Conservation (phyloP, 2,797 vertebrate species). For the Coilia nasus region DNA sequence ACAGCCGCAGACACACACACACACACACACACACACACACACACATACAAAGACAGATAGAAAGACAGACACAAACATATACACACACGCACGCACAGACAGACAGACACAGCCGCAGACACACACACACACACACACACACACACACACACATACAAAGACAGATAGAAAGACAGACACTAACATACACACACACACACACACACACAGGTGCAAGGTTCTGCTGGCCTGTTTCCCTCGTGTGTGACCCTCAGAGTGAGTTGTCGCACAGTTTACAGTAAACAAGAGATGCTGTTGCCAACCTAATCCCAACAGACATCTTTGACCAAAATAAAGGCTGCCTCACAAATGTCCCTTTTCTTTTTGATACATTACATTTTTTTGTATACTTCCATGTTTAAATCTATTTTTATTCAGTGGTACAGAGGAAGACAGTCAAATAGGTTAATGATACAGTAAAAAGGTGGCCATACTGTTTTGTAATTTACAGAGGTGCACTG, state of each 20-base stretch:
- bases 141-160: not conserved
- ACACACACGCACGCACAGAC: not conserved
- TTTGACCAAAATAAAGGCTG: not conserved
- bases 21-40: not conserved
- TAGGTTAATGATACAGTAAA: no score
- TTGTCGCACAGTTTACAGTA: not conserved
- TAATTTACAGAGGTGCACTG: no score
- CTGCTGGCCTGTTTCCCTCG: not conserved
- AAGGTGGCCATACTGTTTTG: no score
- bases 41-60: not conserved
- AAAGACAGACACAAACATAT: not conserved
- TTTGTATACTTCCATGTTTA: no score
- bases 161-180: not conserved
- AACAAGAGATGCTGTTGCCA: constrained; percentile 1
- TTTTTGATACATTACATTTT: not conserved
- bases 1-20: not conserved
- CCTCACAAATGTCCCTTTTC: not conserved
- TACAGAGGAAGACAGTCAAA: no score
- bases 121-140: not conserved
- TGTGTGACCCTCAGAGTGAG: not conserved
- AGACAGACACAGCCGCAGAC: not conserved
- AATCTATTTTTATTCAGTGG: no score
- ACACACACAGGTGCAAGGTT: not conserved
- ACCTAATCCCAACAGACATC: not conserved
- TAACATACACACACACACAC: not conserved